Percentiles rank a stretch among this genome's conserved stretches.
Conservation (phyloP, 2,113 vertebrate genomes). For the Clarias macrocephalus region DNA sequence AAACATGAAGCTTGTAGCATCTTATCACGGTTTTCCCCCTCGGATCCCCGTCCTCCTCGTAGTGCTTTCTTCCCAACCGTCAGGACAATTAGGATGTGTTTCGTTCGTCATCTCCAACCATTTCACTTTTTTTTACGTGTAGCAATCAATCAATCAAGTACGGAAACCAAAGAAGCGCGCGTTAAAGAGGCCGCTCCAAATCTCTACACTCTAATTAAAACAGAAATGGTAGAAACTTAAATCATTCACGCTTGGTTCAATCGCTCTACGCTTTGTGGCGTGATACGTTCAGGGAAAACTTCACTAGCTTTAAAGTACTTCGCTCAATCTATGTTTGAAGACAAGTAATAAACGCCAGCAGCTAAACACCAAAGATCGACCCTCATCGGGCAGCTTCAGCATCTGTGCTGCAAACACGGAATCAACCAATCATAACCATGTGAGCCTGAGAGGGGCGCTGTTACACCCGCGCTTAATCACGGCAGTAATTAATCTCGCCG, state of each 20-base stretch:
- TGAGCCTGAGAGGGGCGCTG: not conserved
- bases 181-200: constrained; percentile 9
- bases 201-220: constrained; percentile 12
- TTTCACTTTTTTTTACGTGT: constrained; percentile 31
- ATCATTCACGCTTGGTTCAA: not conserved
- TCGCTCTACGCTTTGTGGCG: constrained; percentile 26
- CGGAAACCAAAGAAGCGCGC: constrained; percentile 30
- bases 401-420: constrained; percentile 2
- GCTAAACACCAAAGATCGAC: constrained; percentile 60
- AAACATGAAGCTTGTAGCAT: constrained; percentile 68
- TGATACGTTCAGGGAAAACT: constrained; percentile 57
- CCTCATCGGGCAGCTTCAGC: constrained; percentile 37
- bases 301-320: constrained; percentile 50
- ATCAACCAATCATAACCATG: constrained; percentile 35
- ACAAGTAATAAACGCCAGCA: constrained; percentile 53
- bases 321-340: constrained; percentile 30
- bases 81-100: constrained; percentile 73
- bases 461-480: not conserved
- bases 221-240: not conserved
- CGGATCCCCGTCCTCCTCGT: constrained; percentile 76
- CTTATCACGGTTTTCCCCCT: constrained; percentile 69
- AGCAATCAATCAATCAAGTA: constrained; percentile 45
- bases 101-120: constrained; percentile 62
- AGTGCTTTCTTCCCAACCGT: constrained; percentile 97
- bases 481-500: not conserved